Conservation (phyloP, 2,113 vertebrate genomes). For the Hyperoodon ampullatus region DNA sequence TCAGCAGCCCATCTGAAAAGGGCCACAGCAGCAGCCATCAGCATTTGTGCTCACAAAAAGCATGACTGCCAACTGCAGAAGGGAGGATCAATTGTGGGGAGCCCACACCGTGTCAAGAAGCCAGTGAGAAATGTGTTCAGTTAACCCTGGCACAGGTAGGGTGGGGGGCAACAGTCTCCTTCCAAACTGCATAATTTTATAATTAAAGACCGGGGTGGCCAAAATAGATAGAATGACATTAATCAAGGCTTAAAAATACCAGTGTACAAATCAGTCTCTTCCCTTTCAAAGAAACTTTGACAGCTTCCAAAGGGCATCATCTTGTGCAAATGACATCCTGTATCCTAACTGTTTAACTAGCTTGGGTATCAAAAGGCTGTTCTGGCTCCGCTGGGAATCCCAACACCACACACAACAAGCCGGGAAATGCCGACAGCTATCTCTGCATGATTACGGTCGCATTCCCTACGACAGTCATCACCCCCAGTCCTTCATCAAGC, state of each 20-base stretch:
- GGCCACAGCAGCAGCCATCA: background rate
- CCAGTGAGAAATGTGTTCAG: background rate
- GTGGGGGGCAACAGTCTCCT: background rate
- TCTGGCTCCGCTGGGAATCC: background rate
- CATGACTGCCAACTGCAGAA: background rate
- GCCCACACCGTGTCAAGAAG: background rate
- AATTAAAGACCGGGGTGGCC: slow-evolving; percentile 59
- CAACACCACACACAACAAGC: background rate
- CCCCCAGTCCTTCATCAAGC: background rate
- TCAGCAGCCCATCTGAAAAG: background rate
- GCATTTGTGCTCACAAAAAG: background rate
- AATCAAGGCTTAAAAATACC: slow-evolving; percentile 53
- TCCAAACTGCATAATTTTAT: slow-evolving; percentile 61
- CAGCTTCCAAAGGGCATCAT: slow-evolving; percentile 44
- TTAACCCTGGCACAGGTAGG: background rate
- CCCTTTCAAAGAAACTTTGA: slow-evolving; percentile 40
- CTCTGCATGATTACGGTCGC: fast-evolving
- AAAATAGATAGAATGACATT: slow-evolving; percentile 66
- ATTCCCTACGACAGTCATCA: background rate
- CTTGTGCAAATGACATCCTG: background rate
- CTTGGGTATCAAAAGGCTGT: background rate
- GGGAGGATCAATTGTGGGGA: background rate
- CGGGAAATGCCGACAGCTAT: background rate
- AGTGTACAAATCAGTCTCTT: slow-evolving; percentile 33
- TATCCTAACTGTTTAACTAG: slow-evolving; percentile 41